Base-by-base conservation (phyloP, 2,888 invertebrate genomes). In the Chydorus sphaericus region DNA sequence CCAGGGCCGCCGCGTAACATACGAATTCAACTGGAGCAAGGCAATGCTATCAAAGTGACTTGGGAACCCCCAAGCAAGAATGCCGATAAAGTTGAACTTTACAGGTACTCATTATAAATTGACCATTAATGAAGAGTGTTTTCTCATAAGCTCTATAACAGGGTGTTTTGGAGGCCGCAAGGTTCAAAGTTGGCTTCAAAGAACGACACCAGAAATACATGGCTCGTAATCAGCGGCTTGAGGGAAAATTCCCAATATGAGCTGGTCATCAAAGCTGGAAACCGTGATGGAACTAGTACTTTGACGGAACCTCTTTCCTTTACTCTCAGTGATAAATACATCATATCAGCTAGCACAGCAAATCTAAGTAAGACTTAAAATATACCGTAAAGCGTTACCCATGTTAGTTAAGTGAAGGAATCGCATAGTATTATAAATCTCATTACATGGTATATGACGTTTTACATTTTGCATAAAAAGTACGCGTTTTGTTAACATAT, bases 41-140 rank as follows among this genome's bases (percentile, higher is more conserved):
- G 75, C 7, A 76, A 75, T 63, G 75, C 78, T 48, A 80, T 79
- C 10, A 70, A 74, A 58, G 73, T 83, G 20, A 77, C 78, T 60
- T 89, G 88, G 88, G 84, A 87, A 62, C 78, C 82, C 7, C 88
- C 89, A 4, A 68, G 76, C 38, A 87, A 87, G 71, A 88, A 89
- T 70, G 85, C 87, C 0, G 80, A 82, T 61, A 81, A 82, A 1
- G 86, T 87, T 1, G 84, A 86, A 71, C 75, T 85, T 62, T 89
- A 89, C 73, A 77, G 71, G 68, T 68, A 58, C 55, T 59, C 11
- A 55, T 3, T 28, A 20, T 20, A 48, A 37, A 37, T 26, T 20
- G 20, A 23, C 14, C 16, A 18, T 8, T 4, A 23, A 16, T 53
- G 20, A 8, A 58, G 5, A 20, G 39, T 57, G 16, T 3, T 37